Percentiles rank a stretch among this genome's conserved stretches.
These are phyloP conservation scores for Muschampia plurimacula DNA, from an alignment of 2,888 invertebrate genomes.

Conservation along the genomic window DNA sequence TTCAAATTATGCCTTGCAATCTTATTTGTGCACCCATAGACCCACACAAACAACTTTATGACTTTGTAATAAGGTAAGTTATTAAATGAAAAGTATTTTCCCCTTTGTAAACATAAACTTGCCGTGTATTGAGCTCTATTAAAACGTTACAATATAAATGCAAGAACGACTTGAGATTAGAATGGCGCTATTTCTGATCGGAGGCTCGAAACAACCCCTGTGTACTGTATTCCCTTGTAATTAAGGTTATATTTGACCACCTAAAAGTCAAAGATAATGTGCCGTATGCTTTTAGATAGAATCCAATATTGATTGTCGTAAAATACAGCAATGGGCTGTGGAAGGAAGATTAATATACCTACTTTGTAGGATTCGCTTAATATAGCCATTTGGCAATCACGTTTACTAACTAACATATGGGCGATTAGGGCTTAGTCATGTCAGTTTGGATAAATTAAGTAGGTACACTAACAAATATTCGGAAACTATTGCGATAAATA, in stretches of 20 bases:
- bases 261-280: conserved; percentile 10
- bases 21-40: conserved; percentile 48
- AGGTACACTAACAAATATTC: too few species aligned
- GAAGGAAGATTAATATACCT: conserved; percentile 34
- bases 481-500: not conserved
- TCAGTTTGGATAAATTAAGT: conserved; percentile 20
- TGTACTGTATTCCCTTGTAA: conserved; percentile 21
- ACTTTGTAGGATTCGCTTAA: conserved; percentile 35
- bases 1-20: conserved; percentile 64
- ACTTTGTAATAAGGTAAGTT: conserved; percentile 46
- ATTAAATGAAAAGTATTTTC: conserved; percentile 48
- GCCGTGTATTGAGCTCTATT: conserved; percentile 56
- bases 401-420: conserved; percentile 17
- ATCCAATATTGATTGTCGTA: conserved; percentile 43
- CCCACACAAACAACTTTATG: conserved; percentile 44
- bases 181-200: conserved; percentile 53
- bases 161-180: conserved; percentile 57
- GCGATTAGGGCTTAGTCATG: conserved; percentile 13
- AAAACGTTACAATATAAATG: conserved; percentile 60
- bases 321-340: conserved; percentile 37
- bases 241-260: conserved; percentile 19
- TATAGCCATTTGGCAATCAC: conserved; percentile 30
- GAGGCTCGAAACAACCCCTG: conserved; percentile 31
- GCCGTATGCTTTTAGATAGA: conserved; percentile 41
- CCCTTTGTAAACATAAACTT: conserved; percentile 46